Evolutionary conservation across 2,797 vertebrate genomes (phyloP).

Genomic region (Microctenopoma lineatum): DNA sequence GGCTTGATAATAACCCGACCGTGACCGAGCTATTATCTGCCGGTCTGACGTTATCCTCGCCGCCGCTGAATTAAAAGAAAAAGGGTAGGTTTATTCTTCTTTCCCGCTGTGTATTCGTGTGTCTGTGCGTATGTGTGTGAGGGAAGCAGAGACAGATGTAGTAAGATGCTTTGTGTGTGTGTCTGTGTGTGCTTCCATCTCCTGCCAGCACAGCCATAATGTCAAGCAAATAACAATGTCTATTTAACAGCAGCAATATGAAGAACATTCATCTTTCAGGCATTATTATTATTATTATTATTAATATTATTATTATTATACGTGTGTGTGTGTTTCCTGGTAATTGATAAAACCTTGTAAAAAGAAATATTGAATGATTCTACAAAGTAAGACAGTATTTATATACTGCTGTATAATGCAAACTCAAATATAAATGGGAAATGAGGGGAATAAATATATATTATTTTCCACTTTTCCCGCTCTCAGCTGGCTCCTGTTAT

Average conservation of each 20-base stretch:
- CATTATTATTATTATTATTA: neutral
- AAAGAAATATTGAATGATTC: neutral
- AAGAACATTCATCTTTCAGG: neutral
- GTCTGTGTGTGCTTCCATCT: constrained; percentile 8
- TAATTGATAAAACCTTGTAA: neutral
- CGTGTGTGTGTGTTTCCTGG: neutral
- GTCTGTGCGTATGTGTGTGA: neutral
- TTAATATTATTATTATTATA: neutral
- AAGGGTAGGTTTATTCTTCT: constrained; percentile 10
- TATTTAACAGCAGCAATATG: neutral
- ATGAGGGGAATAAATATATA: neutral
- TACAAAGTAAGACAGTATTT: neutral
- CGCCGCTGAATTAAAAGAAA: neutral
- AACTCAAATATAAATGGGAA: too few species aligned
- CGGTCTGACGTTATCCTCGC: constrained; percentile 5
- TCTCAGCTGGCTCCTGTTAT: neutral
- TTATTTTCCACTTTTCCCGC: constrained; percentile 2
- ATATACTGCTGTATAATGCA: too few species aligned
- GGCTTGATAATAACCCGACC: constrained; percentile 47
- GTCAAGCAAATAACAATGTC: neutral
- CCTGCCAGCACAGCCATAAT: constrained; percentile 8
- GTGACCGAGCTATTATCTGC: constrained; percentile 57
- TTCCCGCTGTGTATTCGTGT: neutral
- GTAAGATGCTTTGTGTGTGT: constrained; percentile 29
- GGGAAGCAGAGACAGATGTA: constrained; percentile 22